Evolutionary conservation across 2,113 vertebrate genomes (phyloP).

Genomic region (Guaruba guarouba): DNA sequence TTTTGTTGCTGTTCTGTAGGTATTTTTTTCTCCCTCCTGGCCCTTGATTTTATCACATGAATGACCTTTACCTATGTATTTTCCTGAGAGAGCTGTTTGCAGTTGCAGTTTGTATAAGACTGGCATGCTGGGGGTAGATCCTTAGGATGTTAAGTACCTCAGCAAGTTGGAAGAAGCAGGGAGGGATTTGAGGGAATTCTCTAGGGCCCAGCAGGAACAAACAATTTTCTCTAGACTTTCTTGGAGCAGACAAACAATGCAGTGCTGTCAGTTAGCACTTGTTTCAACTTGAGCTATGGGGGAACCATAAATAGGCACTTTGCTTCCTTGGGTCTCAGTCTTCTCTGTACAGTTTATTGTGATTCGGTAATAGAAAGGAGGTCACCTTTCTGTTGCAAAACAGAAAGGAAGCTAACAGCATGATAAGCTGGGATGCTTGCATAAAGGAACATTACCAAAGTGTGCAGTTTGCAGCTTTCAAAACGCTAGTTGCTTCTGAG

Average conservation of each 20-base stretch:
- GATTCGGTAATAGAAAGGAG: neutral
- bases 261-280: neutral
- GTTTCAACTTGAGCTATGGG: neutral
- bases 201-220: neutral
- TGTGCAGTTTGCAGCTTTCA: neutral
- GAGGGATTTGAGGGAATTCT: neutral
- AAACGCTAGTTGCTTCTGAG: neutral
- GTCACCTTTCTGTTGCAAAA: neutral
- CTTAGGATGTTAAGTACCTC: neutral
- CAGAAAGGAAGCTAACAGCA: neutral
- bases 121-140: neutral
- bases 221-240: neutral
- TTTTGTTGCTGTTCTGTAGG: neutral
- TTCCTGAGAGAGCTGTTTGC: neutral
- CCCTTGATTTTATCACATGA: neutral
- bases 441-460: accelerated
- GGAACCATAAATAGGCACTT: neutral
- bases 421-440: neutral
- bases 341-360: neutral
- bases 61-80: accelerated
- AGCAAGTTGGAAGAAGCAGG: neutral
- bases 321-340: neutral
- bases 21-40: neutral
- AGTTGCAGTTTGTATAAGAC: neutral
- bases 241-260: neutral